Base-by-base conservation (phyloP, 2,888 invertebrate species). In the Amiota communis region DNA sequence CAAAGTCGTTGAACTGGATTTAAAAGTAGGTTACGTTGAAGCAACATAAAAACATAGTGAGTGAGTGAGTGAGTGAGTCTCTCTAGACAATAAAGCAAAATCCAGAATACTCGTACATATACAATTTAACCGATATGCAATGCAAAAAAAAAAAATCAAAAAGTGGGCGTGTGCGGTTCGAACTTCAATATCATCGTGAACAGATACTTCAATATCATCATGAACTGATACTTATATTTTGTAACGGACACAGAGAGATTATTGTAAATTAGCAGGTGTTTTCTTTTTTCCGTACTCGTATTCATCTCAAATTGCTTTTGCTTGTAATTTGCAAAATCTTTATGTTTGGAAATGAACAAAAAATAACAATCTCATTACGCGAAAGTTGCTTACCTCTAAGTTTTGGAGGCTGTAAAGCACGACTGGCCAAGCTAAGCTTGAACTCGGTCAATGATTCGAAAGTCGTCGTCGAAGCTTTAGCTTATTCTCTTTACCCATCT, bases 311-410 rank as follows among this genome's bases (percentile, higher is more conserved):
- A 56, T 71, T 67, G 59, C 53, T 56, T n/a, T 78, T 79, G 76
- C 74, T 69, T 67, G 72, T 79, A 73, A 79, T 77, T 53, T 20
- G 53, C 23, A 12, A 36, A 36, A 64, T 64, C 46, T 47, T 47
- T 68, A 56, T n/a, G n/a, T n/a, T 12, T 49, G n/a, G 15, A 13
- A 20, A 15, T 10, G 20, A 59, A n/a, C 20, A 17, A 17, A 59
- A 11, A 20, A 59, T 8, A 53, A 75, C 56, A 36, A 36, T 36
- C 36, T 15, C 72, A 72, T 75, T 74, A 75, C 83, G 86, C 83
- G 83, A 83, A 83, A 83, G 86, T 85, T 83, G 83, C 83, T 85
- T 81, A 83, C 86, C 86, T 83, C 84, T 83, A 80, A 47, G 69
- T 6, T 36, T 36, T 74, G 59, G 72, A 72, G 72, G 72, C 64